These are phyloP conservation scores for Platyscapa corneri DNA, from an alignment of 1,140 invertebrate species.

Conservation along the genomic window DNA sequence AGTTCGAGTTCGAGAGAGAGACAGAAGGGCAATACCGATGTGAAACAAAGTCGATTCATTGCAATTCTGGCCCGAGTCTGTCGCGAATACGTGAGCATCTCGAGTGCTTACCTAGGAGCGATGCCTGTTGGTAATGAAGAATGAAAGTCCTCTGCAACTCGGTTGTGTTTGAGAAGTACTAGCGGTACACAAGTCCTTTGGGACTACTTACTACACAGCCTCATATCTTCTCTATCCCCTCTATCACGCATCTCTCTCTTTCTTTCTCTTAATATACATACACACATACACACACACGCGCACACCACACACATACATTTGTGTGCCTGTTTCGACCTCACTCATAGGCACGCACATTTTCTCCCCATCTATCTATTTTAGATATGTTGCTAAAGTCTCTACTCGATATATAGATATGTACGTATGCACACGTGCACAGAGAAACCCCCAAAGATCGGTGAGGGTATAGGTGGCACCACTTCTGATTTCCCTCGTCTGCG, in stretches of 20 bases:
- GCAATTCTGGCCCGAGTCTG: constrained; percentile 44
- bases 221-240: constrained; percentile 38
- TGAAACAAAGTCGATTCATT: constrained; percentile 44
- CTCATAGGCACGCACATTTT: neutral
- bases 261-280: neutral
- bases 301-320: neutral
- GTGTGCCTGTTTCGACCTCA: too few relatives aligned
- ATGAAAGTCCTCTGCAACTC: constrained; percentile 50
- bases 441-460: neutral
- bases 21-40: constrained; percentile 1
- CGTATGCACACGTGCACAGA: neutral
- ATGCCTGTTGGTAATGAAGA: constrained; percentile 62
- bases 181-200: constrained; percentile 57
- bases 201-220: constrained; percentile 58
- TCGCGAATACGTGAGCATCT: constrained; percentile 35
- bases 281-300: neutral
- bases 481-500: constrained; percentile 35
- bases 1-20: neutral
- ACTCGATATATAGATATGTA: neutral
- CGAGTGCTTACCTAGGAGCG: constrained; percentile 51
- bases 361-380: neutral
- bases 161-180: constrained; percentile 65
- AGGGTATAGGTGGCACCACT: neutral
- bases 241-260: constrained; percentile 15
- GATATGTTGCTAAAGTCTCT: neutral